A percentile compares a stretch with the other conserved stretches of the same genome.
These are phyloP conservation scores for Phenganax stokvisi DNA, from an alignment of 92 coral and sea anemone species.

Conservation along the genomic window DNA sequence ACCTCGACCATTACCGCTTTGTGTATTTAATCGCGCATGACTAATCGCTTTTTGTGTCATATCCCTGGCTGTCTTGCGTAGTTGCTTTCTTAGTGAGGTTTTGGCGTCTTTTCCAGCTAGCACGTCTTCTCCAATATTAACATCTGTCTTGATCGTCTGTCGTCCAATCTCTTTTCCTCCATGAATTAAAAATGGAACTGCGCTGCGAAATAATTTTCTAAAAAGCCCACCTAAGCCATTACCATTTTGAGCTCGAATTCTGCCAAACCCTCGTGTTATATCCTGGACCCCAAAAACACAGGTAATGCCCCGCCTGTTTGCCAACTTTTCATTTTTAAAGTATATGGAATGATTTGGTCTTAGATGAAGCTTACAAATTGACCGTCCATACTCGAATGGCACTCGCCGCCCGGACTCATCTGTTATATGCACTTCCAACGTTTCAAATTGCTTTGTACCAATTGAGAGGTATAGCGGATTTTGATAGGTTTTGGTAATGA, in stretches of 20 bases:
- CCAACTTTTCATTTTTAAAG: no score
- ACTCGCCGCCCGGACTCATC: constrained; percentile 2
- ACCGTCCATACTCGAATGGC: background rate
- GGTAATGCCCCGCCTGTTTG: background rate
- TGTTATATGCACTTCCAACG: constrained; percentile 21
- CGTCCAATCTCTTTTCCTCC: background rate
- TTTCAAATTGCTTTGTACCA: constrained; percentile 20
- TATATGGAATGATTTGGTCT: no score
- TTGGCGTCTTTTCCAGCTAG: background rate
- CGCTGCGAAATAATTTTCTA: background rate
- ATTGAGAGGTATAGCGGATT: no score
- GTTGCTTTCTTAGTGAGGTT: no score
- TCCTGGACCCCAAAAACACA: no score
- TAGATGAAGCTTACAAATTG: background rate
- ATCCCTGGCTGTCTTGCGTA: no score
- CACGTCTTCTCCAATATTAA: background rate
- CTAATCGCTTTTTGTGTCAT: background rate
- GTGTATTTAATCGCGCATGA: no score
- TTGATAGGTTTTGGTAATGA: no score
- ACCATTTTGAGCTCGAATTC: background rate
- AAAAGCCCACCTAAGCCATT: background rate
- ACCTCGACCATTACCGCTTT: background rate
- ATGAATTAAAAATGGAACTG: background rate
- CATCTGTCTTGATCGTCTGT: background rate
- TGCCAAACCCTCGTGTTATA: background rate